Conservation (phyloP, 1,140 invertebrate species). For the Musca vetustissima region DNA sequence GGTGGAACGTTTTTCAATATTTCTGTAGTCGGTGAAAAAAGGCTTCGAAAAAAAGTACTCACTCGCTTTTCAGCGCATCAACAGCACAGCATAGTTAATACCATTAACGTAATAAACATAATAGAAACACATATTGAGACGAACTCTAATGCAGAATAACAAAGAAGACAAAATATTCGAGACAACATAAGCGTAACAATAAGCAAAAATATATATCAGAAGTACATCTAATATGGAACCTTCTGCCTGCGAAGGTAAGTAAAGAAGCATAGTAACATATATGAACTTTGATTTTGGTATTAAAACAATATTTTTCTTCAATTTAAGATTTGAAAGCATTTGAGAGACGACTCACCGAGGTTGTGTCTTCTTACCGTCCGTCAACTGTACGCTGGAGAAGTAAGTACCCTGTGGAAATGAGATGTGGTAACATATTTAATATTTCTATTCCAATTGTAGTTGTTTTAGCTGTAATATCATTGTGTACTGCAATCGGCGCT, state of each 20-base stretch:
- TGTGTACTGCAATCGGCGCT: conserved; percentile 88
- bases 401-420: conserved; percentile 57
- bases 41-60: too few species aligned
- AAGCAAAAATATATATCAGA: too few species aligned
- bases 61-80: too few species aligned
- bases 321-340: conserved; percentile 94
- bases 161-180: too few species aligned
- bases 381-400: conserved; percentile 91
- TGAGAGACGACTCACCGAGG: conserved; percentile 91
- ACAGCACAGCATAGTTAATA: too few species aligned
- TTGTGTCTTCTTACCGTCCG: conserved; percentile 91
- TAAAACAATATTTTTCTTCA: not conserved
- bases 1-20: too few species aligned
- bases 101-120: too few species aligned
- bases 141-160: too few species aligned
- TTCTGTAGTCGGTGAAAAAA: too few species aligned
- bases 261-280: not conserved
- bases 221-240: conserved; percentile 53
- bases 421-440: not conserved
- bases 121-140: too few species aligned
- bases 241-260: conserved; percentile 50
- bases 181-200: too few species aligned
- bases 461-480: conserved; percentile 77
- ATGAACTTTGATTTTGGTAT: conserved; percentile 3
- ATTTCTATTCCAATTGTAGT: conserved; percentile 65